phyloP scores from a whole-genome alignment of 2,888 invertebrate species.

The Epinotia brunnichana region DNA sequence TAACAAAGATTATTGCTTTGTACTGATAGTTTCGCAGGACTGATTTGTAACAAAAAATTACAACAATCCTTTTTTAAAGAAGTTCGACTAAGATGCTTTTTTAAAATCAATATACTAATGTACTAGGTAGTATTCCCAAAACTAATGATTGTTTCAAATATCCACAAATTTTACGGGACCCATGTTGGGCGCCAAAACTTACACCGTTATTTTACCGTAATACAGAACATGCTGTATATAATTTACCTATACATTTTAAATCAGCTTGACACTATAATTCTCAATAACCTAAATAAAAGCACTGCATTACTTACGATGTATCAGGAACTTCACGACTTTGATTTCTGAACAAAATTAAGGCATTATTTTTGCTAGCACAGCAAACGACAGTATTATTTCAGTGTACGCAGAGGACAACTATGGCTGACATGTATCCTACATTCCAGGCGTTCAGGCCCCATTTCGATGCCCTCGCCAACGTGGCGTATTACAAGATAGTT shows the following conservation, averaged over 20 bases:
- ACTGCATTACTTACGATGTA: not conserved
- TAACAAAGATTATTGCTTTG: too few species aligned
- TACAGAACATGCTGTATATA: constrained; percentile 13
- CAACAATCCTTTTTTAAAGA: too few species aligned
- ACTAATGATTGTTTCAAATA: too few species aligned
- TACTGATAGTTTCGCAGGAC: too few species aligned
- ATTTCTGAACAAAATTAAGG: not conserved
- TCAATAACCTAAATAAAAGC: constrained; percentile 10
- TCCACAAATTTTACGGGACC: not conserved
- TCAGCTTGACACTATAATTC: constrained; percentile 15
- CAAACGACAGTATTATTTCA: not conserved
- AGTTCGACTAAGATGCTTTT: too few species aligned
- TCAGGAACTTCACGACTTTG: too few species aligned
- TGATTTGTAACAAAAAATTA: too few species aligned
- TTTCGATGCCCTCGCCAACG: constrained; percentile 65
- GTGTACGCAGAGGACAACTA: not conserved
- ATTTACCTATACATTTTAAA: constrained; percentile 21
- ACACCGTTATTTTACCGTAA: not conserved
- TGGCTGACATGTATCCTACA: constrained; percentile 46
- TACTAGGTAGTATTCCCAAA: too few species aligned
- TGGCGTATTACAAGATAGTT: constrained; percentile 68
- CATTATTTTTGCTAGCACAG: not conserved
- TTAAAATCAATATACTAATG: too few species aligned
- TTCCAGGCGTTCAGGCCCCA: constrained; percentile 65
- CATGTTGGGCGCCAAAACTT: constrained; percentile 14